Conservation (phyloP, 37 sponge, comb jelly and placozoan genomes). For the Chondrilla cf. caribensis region DNA sequence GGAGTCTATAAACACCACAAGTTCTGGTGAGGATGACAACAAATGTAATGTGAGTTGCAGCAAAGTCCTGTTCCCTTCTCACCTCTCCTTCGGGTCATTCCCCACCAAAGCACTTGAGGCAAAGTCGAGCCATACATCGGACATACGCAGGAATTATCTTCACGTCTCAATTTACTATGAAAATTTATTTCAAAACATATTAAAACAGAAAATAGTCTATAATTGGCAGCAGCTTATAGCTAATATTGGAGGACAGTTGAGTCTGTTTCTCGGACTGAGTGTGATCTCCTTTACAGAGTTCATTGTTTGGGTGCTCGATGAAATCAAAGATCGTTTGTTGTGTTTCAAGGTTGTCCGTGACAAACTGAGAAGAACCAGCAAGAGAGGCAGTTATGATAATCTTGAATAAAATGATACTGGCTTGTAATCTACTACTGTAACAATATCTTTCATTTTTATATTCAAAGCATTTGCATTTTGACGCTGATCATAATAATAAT, state of each 20-base stretch:
- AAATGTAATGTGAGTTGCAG: neutral
- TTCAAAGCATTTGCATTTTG: no score
- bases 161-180: constrained; percentile 23
- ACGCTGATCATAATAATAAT: no score
- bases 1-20: neutral
- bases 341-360: neutral
- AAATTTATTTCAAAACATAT: neutral
- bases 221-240: neutral
- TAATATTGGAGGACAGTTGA: constrained; percentile 37
- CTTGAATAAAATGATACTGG: no score
- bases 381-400: no score
- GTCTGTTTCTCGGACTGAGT: constrained; percentile 23
- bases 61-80: neutral
- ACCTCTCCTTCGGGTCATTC: neutral
- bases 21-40: no score
- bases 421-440: no score
- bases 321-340: neutral
- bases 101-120: neutral
- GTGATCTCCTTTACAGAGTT: constrained; percentile 12
- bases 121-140: neutral
- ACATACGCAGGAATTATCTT: constrained; percentile 17
- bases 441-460: no score
- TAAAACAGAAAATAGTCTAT: neutral
- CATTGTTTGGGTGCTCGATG: constrained; percentile 11
- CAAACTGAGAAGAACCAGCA: no score